Percentiles rank a stretch among this genome's conserved stretches.
Conservation (phyloP, 2,888 invertebrate species). For the Fissipunctia ypsillon region DNA sequence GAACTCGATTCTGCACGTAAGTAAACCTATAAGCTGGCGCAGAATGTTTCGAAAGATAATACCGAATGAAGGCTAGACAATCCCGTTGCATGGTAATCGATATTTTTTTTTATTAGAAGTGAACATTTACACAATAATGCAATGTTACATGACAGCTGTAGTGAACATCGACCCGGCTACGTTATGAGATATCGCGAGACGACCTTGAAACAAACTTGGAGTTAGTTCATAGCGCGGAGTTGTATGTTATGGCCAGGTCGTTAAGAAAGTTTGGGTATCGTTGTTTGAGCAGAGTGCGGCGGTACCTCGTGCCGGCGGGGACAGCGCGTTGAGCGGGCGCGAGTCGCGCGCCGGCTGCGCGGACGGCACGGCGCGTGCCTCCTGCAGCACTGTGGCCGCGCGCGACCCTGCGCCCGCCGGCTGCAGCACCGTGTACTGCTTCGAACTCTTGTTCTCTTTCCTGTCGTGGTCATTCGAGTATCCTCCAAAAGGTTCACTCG, state of each 20-base stretch:
- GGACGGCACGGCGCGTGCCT: conserved; percentile 91
- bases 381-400: conserved; percentile 95
- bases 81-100: conserved; percentile 35
- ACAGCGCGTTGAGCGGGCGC: conserved; percentile 90
- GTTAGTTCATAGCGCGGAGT: conserved; percentile 85
- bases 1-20: conserved; percentile 62
- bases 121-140: conserved; percentile 59
- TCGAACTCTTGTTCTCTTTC: conserved; percentile 89
- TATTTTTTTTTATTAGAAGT: conserved; percentile 62
- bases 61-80: conserved; percentile 61
- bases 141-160: conserved; percentile 70
- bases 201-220: conserved; percentile 89
- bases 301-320: conserved; percentile 95
- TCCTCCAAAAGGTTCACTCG: conserved; percentile 94
- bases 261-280: conserved; percentile 87
- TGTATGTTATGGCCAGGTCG: conserved; percentile 85
- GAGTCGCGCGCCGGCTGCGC: conserved; percentile 88
- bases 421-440: conserved; percentile 96
- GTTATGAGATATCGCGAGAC: conserved; percentile 79
- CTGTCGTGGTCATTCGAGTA: conserved; percentile 91
- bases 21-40: conserved; percentile 48
- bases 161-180: conserved; percentile 73
- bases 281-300: conserved; percentile 78
- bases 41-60: conserved; percentile 68
- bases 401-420: conserved; percentile 95